A percentile compares a stretch with the other conserved stretches of the same genome.
Conservation (phyloP, 1,140 invertebrate species). For the Magallana gigas region DNA sequence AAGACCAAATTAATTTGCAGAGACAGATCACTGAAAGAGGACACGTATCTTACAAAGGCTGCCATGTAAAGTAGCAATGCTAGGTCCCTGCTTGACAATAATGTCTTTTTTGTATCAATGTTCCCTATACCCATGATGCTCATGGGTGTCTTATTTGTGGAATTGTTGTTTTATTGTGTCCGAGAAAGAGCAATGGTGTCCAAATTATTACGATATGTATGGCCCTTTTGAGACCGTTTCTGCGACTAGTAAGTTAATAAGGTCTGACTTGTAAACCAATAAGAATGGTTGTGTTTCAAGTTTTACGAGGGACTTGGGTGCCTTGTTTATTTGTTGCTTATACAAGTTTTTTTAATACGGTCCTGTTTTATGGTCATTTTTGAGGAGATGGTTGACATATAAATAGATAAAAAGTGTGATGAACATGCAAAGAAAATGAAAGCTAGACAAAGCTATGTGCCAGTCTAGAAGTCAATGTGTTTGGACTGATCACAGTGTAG, state of each 20-base stretch:
- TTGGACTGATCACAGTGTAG: neutral
- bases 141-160: conserved; percentile 40
- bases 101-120: conserved; percentile 11
- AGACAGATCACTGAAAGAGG: neutral
- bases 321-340: conserved; percentile 28
- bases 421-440: conserved; percentile 45
- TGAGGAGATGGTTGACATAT: conserved; percentile 33
- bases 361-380: conserved; percentile 35
- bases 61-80: neutral
- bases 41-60: neutral
- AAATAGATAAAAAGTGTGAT: conserved; percentile 44
- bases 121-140: conserved; percentile 36
- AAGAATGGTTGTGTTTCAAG: conserved; percentile 26
- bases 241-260: conserved; percentile 40
- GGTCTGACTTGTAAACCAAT: conserved; percentile 42
- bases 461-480: neutral
- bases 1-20: neutral
- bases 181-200: conserved; percentile 52
- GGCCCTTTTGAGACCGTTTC: conserved; percentile 20
- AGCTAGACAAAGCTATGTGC: conserved; percentile 34
- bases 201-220: conserved; percentile 41
- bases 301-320: conserved; percentile 37
- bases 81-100: conserved; percentile 14
- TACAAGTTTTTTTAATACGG: conserved; percentile 37
- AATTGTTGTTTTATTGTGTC: conserved; percentile 50